phyloP scores from a whole-genome alignment of 2,888 invertebrate species.

The Stratiomys singularior region DNA sequence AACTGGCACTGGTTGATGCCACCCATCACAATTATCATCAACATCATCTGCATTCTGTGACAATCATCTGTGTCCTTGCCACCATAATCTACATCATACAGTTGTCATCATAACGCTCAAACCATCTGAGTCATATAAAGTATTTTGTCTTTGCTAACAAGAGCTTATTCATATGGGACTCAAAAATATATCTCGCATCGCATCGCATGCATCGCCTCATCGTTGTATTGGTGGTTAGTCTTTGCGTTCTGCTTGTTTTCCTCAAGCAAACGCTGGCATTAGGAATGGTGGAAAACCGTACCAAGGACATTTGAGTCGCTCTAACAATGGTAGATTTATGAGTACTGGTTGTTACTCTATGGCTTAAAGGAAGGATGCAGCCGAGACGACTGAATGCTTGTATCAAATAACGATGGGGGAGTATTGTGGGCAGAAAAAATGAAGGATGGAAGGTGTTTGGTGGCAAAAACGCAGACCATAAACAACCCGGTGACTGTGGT shows the following conservation, averaged over 20 bases:
- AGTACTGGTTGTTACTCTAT: neutral
- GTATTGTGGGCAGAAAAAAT: neutral
- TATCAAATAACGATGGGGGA: neutral
- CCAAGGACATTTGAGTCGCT: neutral
- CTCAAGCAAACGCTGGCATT: neutral
- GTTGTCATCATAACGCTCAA: slow-evolving; percentile 1
- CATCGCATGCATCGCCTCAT: neutral
- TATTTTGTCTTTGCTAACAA: slow-evolving; percentile 30
- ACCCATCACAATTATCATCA: neutral
- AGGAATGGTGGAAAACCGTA: neutral
- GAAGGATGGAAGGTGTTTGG: neutral
- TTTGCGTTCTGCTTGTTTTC: too few relatives aligned
- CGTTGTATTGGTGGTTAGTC: too few relatives aligned
- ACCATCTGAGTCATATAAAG: neutral
- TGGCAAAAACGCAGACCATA: neutral
- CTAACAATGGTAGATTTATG: slow-evolving; percentile 41
- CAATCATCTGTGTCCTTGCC: neutral
- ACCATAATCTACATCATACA: neutral
- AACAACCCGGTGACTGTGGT: neutral
- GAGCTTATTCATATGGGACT: neutral
- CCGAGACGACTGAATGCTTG: neutral
- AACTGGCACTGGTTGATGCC: neutral
- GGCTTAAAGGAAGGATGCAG: neutral
- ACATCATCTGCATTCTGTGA: neutral
- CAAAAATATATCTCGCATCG: neutral